phyloP scores from a whole-genome alignment of 2,113 vertebrate genomes.

The Paraplagusia blochii region DNA sequence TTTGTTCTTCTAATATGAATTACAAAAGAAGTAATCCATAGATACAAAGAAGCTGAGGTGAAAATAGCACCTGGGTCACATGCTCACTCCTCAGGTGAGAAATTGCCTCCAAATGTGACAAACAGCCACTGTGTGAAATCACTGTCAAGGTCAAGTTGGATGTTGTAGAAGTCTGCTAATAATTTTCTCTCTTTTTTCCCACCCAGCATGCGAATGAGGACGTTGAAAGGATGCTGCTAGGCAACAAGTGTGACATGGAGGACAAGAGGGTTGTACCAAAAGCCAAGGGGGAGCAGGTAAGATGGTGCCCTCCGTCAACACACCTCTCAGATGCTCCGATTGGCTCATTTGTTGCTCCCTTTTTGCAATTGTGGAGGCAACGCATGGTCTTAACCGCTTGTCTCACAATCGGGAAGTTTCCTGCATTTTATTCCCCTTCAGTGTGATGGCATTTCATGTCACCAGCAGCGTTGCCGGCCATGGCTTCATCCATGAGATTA shows the following conservation, averaged over 20 bases:
- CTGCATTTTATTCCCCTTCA: not conserved
- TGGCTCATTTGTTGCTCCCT: slow-evolving; percentile 1
- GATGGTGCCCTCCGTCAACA: slow-evolving; percentile 6
- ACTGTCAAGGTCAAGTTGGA: not conserved
- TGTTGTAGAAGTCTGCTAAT: slow-evolving; percentile 2
- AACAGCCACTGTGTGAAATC: not conserved
- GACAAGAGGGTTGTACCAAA: slow-evolving; percentile 97
- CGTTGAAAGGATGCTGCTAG: slow-evolving; percentile 99
- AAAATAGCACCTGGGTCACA: no score
- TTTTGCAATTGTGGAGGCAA: not conserved
- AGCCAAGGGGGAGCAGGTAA: slow-evolving; percentile 98
- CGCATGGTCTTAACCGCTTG: not conserved
- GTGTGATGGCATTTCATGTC: not conserved
- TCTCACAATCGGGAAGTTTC: not conserved
- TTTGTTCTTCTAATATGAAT: no score
- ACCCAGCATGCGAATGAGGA: slow-evolving; percentile 97
- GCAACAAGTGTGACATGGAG: slow-evolving; percentile 99
- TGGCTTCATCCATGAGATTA: not conserved
- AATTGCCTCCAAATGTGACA: no score
- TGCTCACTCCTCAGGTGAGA: no score
- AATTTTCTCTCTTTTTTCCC: not conserved
- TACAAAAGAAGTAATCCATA: no score
- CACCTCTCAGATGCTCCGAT: not conserved
- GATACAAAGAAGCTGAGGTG: no score
- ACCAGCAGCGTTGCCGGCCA: not conserved